Evolutionary conservation across 2,888 invertebrate genomes (phyloP).

Genomic region (Melinopterus prodromus): DNA sequence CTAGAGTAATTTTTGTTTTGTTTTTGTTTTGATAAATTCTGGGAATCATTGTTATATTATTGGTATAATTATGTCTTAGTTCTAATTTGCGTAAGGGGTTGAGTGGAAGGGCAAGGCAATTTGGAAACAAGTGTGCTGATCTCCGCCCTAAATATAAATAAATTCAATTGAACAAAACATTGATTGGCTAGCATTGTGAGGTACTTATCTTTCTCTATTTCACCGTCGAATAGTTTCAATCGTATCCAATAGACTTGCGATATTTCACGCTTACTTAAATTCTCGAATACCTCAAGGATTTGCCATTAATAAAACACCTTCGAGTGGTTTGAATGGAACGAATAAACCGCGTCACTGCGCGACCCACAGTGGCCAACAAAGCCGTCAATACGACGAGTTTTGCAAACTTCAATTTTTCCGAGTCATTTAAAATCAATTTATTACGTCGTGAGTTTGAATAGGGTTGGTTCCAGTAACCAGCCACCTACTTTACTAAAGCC

Average conservation of each 20-base stretch:
- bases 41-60: no score
- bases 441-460: constrained; percentile 20
- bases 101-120: no score
- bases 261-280: neutral
- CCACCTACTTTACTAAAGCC: neutral
- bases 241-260: neutral
- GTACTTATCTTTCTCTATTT: neutral
- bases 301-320: neutral
- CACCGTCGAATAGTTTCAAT: neutral
- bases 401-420: constrained; percentile 36
- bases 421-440: constrained; percentile 43
- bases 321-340: neutral
- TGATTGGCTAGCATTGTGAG: neutral
- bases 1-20: no score
- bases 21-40: no score
- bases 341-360: neutral
- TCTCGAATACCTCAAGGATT: neutral
- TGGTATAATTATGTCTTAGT: no score
- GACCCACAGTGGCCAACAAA: constrained; percentile 8
- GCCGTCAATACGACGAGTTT: constrained; percentile 18
- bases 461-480: neutral
- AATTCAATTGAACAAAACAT: neutral
- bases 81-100: no score
- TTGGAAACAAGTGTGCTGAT: no score
- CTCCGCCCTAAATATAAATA: no score